Percentiles rank a stretch among this genome's conserved stretches.
These are phyloP conservation scores for Coenobita brevimanus DNA, from an alignment of 1,140 invertebrate species.

Conservation along the genomic window DNA sequence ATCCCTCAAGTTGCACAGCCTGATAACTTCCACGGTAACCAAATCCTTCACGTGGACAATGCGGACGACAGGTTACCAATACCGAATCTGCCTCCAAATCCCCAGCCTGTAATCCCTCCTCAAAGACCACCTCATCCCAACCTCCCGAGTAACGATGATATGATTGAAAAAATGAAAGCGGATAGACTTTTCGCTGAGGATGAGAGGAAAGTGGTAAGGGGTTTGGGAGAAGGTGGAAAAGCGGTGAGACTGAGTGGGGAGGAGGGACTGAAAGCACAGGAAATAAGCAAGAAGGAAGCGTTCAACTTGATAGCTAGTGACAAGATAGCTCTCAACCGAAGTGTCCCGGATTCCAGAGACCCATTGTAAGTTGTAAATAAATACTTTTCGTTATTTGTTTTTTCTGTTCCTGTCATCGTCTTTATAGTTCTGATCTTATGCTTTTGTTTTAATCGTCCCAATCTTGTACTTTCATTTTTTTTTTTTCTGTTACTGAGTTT, in stretches of 20 bases:
- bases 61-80: too few relatives aligned
- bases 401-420: not conserved
- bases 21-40: not conserved
- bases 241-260: conserved; percentile 77
- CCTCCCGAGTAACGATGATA: conserved; percentile 43
- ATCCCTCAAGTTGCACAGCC: not conserved
- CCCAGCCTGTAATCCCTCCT: too few relatives aligned
- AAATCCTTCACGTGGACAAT: conserved; percentile 19
- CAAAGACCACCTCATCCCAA: not conserved
- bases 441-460: not conserved
- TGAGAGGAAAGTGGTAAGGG: conserved; percentile 75
- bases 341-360: conserved; percentile 87
- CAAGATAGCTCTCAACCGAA: conserved; percentile 88
- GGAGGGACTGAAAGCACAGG: conserved; percentile 79
- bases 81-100: too few relatives aligned
- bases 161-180: conserved; percentile 48
- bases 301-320: conserved; percentile 93
- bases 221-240: conserved; percentile 83
- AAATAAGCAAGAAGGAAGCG: conserved; percentile 85
- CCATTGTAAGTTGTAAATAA: conserved; percentile 77
- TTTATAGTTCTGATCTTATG: not conserved
- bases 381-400: not conserved
- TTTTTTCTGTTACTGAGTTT: not conserved
- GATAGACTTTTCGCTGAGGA: conserved; percentile 72
- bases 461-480: not conserved